Conservation (phyloP, 2,888 invertebrate genomes). For the Trichopoda pennipes region DNA sequence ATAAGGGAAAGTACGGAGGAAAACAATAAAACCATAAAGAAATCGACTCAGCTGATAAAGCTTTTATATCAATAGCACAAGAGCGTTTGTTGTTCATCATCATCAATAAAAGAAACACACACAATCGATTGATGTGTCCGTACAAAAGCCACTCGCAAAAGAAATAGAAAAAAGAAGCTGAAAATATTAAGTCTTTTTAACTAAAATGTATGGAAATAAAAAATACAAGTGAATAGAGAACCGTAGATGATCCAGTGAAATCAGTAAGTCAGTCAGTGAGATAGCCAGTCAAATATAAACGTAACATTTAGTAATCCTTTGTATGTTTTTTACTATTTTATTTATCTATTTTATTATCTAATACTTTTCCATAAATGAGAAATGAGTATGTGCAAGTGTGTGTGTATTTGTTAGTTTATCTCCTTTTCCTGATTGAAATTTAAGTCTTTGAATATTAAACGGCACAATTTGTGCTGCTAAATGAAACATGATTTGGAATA, state of each 20-base stretch:
- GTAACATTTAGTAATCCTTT: conserved; percentile 48
- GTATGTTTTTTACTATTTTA: conserved; percentile 48
- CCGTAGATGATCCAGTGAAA: conserved; percentile 52
- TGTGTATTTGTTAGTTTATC: conserved; percentile 45
- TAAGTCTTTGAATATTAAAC: conserved; percentile 59
- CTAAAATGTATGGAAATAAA: background rate
- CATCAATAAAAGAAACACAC: conserved; percentile 25
- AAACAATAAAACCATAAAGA: conserved; percentile 50
- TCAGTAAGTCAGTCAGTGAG: conserved; percentile 43
- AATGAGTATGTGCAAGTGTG: background rate
- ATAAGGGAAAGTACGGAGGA: conserved; percentile 44
- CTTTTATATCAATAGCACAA: conserved; percentile 66
- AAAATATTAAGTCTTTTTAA: conserved; percentile 23
- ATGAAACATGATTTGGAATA: conserved; percentile 31
- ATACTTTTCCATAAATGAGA: background rate
- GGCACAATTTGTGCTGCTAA: conserved; percentile 19
- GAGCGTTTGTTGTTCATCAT: conserved; percentile 41
- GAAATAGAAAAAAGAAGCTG: conserved; percentile 27
- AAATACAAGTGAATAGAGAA: conserved; percentile 2
- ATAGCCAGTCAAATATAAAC: conserved; percentile 25
- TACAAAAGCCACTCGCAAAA: conserved; percentile 59
- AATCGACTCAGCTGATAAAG: conserved; percentile 59
- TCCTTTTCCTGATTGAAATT: conserved; percentile 36
- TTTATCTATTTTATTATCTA: conserved; percentile 15
- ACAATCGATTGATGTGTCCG: conserved; percentile 65